These are phyloP conservation scores for Drosophila punjabiensis DNA, from an alignment of 1,140 invertebrate species.

Conservation along the genomic window DNA sequence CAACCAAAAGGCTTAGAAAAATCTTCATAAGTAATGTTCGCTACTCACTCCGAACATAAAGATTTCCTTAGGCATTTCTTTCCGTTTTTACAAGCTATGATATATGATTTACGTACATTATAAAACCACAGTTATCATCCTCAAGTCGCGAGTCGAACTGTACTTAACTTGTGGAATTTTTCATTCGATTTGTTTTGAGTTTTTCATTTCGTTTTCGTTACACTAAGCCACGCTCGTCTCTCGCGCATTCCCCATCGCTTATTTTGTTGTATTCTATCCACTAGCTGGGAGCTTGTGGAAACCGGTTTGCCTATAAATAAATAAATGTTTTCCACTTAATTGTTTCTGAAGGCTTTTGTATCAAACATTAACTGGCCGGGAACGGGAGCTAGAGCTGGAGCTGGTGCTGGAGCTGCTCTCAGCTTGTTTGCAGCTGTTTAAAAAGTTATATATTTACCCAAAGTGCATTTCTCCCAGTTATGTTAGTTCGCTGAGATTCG, in stretches of 20 bases:
- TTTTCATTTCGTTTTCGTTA: constrained; percentile 52
- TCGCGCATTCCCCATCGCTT: constrained; percentile 35
- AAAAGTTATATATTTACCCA: constrained; percentile 19
- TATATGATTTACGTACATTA: constrained; percentile 1
- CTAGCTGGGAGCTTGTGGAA: constrained; percentile 47
- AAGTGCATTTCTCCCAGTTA: constrained; percentile 19
- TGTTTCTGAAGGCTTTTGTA: constrained; percentile 57
- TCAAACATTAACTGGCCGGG: constrained; percentile 29
- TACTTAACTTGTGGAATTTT: constrained; percentile 32
- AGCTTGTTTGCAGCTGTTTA: constrained; percentile 29
- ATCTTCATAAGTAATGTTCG: background rate
- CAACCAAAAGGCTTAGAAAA: background rate
- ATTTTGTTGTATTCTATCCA: constrained; percentile 50
- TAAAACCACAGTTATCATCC: constrained; percentile 19
- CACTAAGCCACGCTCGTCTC: constrained; percentile 37
- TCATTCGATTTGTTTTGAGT: constrained; percentile 46
- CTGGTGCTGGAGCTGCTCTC: background rate
- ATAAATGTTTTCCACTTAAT: constrained; percentile 73
- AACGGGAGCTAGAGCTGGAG: background rate
- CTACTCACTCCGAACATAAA: background rate
- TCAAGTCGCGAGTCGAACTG: constrained; percentile 29
- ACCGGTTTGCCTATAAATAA: constrained; percentile 70
- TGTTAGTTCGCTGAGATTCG: constrained; percentile 8
- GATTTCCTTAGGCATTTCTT: background rate
- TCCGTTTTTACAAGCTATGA: background rate